Evolutionary conservation across 2,113 vertebrate genomes (phyloP), one percentile per base, ranked within the genome.

Genomic region (Entosphenus tridentatus): DNA sequence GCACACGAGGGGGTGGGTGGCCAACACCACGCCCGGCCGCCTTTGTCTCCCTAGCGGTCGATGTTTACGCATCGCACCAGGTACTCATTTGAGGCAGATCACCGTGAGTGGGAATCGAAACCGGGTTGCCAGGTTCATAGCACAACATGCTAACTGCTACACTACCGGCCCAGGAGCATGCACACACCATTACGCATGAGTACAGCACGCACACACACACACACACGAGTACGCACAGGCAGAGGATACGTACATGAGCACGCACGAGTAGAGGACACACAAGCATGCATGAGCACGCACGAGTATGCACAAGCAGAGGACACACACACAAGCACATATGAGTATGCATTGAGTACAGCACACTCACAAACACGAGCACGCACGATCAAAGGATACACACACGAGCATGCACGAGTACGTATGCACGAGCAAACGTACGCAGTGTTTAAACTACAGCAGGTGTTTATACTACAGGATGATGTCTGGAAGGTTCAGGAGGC

Each of bases 401-500:
- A 62, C 58, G 16, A 14, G 16, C 58, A 62, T 62, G 16, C 58
- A 62, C 58, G 16, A 6, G 3, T 17, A 62, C 16, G 58, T 17
- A 62, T 8, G 16, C 16, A 62, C 58, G 16, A 14, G 58, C 58
- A 62, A 14, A 62, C 3, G 16, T 17, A 62, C 16, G 58, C 58
- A 62, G 62, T 65, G 62, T 65, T 21, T 9, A 11, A 21, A 65
- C 21, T 16, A 65, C n/a, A 21, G n/a, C 62, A 11, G 9, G 62
- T 21, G n/a, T 16, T 65, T 21, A 65, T 65, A n/a, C n/a, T 65
- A 16, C n/a, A 21, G 62, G 62, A 9, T 65, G n/a, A 65, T 8
- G 62, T 39, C n/a, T 65, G 62, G n/a, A n/a, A 65, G 62, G 62
- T 11, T n/a, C 62, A 65, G 62, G 21, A 65, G n/a, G 21, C 62